Evolutionary conservation across 2,888 invertebrate genomes (phyloP).

Genomic region (Tetropium fuscum): DNA sequence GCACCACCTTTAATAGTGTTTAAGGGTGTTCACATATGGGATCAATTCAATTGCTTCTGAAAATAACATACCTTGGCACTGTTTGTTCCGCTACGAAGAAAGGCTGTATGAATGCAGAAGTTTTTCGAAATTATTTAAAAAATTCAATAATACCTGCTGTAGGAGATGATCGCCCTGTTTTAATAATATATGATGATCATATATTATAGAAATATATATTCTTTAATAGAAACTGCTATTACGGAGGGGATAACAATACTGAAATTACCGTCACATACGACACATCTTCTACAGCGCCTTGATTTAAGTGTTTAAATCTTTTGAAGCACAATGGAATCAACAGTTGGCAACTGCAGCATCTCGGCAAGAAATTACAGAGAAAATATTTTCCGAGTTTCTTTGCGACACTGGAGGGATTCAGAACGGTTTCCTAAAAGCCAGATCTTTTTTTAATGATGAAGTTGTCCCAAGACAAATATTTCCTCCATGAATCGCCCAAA

Average conservation of each 20-base stretch:
- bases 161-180: not conserved
- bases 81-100: not conserved
- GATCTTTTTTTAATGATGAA: too few relatives aligned
- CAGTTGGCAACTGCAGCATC: not conserved
- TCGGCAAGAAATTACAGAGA: not conserved
- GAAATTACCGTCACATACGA: too few relatives aligned
- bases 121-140: too few relatives aligned
- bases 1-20: not conserved
- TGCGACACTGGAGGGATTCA: not conserved
- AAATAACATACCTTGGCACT: not conserved
- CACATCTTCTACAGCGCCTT: too few relatives aligned
- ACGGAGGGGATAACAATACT: not conserved
- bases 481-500: too few relatives aligned
- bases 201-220: not conserved
- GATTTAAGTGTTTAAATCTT: not conserved
- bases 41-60: not conserved
- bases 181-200: not conserved
- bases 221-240: not conserved
- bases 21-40: not conserved
- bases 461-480: too few relatives aligned
- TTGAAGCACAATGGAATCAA: not conserved
- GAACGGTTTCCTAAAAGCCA: not conserved
- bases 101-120: not conserved
- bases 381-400: not conserved
- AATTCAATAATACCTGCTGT: too few relatives aligned